Percentiles rank a stretch among this genome's conserved stretches.
Conservation (phyloP, 2,888 invertebrate genomes). For the Chloromyia formosa region DNA sequence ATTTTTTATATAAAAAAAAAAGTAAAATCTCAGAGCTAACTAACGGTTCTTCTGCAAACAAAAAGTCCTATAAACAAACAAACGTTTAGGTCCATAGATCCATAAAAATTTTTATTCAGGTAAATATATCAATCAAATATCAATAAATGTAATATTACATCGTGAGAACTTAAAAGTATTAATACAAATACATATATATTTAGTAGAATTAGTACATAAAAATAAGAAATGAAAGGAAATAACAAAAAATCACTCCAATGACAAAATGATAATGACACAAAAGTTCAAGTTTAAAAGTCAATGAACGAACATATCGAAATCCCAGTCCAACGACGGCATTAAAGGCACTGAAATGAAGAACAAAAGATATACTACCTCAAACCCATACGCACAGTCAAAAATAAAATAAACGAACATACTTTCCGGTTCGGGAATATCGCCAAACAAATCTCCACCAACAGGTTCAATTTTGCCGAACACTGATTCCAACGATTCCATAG, state of each 20-base stretch:
- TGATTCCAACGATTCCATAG: conserved; percentile 16
- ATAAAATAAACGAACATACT: background rate
- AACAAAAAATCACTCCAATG: conserved; percentile 23
- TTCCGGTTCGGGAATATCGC: conserved; percentile 10
- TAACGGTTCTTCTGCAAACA: too few species aligned
- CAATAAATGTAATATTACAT: too few species aligned
- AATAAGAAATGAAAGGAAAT: background rate
- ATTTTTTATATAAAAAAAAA: too few species aligned
- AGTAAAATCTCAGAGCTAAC: too few species aligned
- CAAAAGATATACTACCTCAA: too few species aligned
- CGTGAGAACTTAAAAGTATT: background rate
- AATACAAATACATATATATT: background rate
- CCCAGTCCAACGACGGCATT: conserved; percentile 25
- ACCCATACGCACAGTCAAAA: too few species aligned
- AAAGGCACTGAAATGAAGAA: background rate
- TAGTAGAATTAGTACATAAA: too few species aligned
- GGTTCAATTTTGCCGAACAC: conserved; percentile 30
- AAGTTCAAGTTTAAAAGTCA: conserved; percentile 2
- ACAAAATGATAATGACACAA: too few species aligned
- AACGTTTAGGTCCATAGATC: too few species aligned
- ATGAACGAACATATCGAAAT: background rate
- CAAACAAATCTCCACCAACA: background rate
- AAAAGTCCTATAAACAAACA: too few species aligned
- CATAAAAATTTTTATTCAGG: too few species aligned
- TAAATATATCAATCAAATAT: too few species aligned